Evolutionary conservation across 2,797 vertebrate species (phyloP).

Genomic region (Rachycentron canadum): DNA sequence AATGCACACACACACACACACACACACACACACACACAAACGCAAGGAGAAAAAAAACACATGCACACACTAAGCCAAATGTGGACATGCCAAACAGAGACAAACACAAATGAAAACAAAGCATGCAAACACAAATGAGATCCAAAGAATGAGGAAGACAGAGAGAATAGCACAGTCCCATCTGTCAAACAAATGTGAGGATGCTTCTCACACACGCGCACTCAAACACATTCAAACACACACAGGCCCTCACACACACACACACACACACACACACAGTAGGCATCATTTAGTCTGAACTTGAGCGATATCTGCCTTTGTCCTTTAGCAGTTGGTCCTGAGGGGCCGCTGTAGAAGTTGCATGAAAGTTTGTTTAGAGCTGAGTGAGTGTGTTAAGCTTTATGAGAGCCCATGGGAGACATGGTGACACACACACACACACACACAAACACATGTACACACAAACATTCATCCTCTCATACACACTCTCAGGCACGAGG

Average conservation of each 20-base stretch:
- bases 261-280: conserved; percentile 29
- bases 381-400: conserved; percentile 81
- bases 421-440: conserved; percentile 59
- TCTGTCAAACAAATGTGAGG: conserved; percentile 82
- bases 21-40: background rate
- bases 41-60: conserved; percentile 15
- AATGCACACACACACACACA: conserved; percentile 13
- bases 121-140: conserved; percentile 78
- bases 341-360: conserved; percentile 76
- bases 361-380: conserved; percentile 83
- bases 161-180: conserved; percentile 78
- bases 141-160: conserved; percentile 77
- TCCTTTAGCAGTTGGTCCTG: conserved; percentile 78
- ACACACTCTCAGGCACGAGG: conserved; percentile 72
- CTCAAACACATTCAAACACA: conserved; percentile 6
- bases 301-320: conserved; percentile 80
- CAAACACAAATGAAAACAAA: conserved; percentile 79
- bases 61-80: conserved; percentile 64
- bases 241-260: conserved; percentile 17
- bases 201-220: conserved; percentile 49
- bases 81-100: conserved; percentile 79
- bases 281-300: conserved; percentile 76
- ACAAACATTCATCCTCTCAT: conserved; percentile 28
- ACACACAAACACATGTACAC: conserved; percentile 31
- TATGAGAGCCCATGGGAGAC: conserved; percentile 78